These are phyloP conservation scores for Tupaia tana DNA, from an alignment of 2,113 vertebrate species.

Conservation along the genomic window DNA sequence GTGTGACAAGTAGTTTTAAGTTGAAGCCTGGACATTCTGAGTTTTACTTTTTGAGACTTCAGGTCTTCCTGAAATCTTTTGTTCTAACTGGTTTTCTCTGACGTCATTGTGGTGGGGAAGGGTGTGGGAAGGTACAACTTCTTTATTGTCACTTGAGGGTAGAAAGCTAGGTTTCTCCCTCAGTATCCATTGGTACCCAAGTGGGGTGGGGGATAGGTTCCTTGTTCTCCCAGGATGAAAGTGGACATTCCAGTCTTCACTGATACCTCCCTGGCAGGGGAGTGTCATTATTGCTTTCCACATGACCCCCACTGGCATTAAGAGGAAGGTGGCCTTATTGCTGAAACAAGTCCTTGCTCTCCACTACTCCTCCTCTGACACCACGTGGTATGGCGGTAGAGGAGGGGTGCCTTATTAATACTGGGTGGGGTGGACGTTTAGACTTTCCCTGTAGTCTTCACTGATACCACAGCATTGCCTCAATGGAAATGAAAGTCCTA, in stretches of 20 bases:
- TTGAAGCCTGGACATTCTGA: neutral
- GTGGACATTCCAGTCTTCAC: neutral
- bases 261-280: neutral
- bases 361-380: neutral
- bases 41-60: neutral
- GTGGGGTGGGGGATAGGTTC: neutral
- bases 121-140: neutral
- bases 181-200: neutral
- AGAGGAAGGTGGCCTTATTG: neutral
- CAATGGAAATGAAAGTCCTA: neutral
- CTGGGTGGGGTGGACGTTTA: neutral
- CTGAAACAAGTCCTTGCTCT: neutral
- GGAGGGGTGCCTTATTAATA: neutral
- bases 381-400: neutral
- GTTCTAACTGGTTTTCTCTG: neutral
- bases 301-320: neutral
- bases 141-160: neutral
- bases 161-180: neutral
- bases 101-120: neutral
- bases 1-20: neutral
- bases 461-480: neutral
- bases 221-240: neutral
- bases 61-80: neutral
- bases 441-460: neutral
- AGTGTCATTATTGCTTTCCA: neutral